A percentile compares a stretch with the other conserved stretches of the same genome.
Evolutionary conservation across 2,888 invertebrate genomes (phyloP).

Genomic region (Sepioteuthis lessoniana): DNA sequence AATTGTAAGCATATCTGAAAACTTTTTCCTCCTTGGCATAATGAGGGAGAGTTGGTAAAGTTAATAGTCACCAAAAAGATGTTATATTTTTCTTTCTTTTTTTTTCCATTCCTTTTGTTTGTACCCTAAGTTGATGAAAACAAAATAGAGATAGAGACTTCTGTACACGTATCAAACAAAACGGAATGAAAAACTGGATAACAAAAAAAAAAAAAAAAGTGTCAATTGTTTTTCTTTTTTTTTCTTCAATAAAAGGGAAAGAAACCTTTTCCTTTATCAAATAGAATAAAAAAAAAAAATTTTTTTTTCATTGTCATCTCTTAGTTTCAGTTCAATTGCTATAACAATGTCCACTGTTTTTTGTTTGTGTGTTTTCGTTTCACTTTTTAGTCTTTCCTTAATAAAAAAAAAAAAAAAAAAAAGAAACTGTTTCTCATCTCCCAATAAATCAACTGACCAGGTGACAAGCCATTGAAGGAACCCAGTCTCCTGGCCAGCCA

Average conservation of each 20-base stretch:
- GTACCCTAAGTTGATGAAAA: background rate
- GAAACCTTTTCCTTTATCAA: too few relatives aligned
- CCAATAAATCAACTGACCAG: background rate
- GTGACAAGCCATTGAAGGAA: background rate
- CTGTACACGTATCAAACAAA: background rate
- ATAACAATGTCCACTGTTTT: background rate
- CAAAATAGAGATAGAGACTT: background rate
- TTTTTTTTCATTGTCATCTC: background rate
- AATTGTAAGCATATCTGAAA: background rate
- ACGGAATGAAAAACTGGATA: background rate
- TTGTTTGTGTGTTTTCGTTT: background rate
- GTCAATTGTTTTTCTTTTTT: background rate
- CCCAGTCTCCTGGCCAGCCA: background rate
- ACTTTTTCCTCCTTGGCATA: background rate
- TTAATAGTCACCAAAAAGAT: conserved; percentile 11
- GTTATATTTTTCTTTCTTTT: background rate
- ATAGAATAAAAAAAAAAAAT: background rate
- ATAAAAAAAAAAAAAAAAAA: too few relatives aligned
- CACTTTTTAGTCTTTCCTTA: background rate
- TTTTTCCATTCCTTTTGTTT: background rate
- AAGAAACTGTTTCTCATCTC: background rate
- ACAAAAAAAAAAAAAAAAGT: background rate
- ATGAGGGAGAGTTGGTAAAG: background rate
- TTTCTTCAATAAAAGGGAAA: too few relatives aligned
- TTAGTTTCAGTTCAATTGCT: background rate